Conservation (phyloP, 2,113 vertebrate genomes). For the Picathartes gymnocephalus region DNA sequence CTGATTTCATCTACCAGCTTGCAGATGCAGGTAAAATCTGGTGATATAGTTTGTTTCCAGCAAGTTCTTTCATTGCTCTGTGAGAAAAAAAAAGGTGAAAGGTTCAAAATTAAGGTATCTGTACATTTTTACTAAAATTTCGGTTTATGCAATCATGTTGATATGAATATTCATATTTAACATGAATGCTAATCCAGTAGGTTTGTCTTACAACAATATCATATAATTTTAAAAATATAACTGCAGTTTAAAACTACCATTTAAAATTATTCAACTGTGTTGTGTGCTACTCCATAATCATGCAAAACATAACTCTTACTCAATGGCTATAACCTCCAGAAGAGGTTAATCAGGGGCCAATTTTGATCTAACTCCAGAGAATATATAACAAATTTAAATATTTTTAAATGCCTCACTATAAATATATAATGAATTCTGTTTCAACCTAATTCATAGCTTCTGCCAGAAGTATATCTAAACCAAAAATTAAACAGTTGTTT, state of each 20-base stretch:
- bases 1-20: neutral
- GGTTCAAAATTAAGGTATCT: neutral
- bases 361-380: neutral
- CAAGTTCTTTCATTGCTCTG: neutral
- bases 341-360: neutral
- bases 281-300: neutral
- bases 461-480: neutral
- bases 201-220: neutral
- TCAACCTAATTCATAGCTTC: neutral
- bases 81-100: neutral
- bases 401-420: neutral
- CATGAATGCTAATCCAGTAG: neutral
- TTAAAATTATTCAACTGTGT: neutral
- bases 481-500: neutral
- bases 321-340: neutral
- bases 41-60: neutral
- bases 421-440: neutral
- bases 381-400: neutral
- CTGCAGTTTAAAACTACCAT: neutral
- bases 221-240: neutral
- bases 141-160: neutral
- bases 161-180: neutral
- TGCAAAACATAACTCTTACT: neutral
- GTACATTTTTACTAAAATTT: neutral
- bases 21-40: neutral